Base-by-base conservation (phyloP, 2,888 invertebrate genomes). In the Thelaira solivaga region DNA sequence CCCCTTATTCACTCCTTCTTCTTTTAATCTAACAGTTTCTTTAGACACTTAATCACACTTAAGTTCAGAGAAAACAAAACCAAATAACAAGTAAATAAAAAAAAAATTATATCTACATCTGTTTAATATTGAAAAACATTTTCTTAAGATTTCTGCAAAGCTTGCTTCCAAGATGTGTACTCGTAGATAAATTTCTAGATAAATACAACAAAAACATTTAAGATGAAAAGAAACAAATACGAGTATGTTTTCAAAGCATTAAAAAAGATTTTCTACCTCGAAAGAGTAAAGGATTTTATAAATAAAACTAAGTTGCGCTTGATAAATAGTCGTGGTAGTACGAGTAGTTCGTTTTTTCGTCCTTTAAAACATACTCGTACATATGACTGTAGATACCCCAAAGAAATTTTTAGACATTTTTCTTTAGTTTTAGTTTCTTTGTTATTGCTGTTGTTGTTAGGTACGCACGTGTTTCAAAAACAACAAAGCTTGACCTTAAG, bases 401-500 rank as follows among this genome's bases (percentile, higher is more conserved):
- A 4, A 41, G 8, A 26, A 18, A 16, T 0, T 11, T 16, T 18
- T 7, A 11, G 4, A 29, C 8, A 51, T 65, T 31, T 43, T 22
- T n/a, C 13, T 39, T 39, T 39, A 31, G 20, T 65, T 31, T 41
- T 34, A n/a, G n/a, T n/a, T n/a, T n/a, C n/a, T n/a, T n/a, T n/a
- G n/a, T n/a, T n/a, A n/a, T n/a, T n/a, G n/a, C n/a, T n/a, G n/a
- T n/a, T n/a, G n/a, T 22, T n/a, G 20, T 45, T 16, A 1, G 13
- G 18, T 18, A 34, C 22, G 24, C 47, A 55, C 55, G 49, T 69
- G 62, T 26, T 36, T 34, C 16, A n/a, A 36, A 22, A 20, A n/a
- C n/a, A n/a, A n/a, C n/a, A n/a, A 20, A 36, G 22, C 20, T 61
- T 78, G 74, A 69, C 74, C 74, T 69, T 64, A 74, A 69, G 69